phyloP scores from a whole-genome alignment of 2,888 invertebrate species.

The Actias luna region DNA sequence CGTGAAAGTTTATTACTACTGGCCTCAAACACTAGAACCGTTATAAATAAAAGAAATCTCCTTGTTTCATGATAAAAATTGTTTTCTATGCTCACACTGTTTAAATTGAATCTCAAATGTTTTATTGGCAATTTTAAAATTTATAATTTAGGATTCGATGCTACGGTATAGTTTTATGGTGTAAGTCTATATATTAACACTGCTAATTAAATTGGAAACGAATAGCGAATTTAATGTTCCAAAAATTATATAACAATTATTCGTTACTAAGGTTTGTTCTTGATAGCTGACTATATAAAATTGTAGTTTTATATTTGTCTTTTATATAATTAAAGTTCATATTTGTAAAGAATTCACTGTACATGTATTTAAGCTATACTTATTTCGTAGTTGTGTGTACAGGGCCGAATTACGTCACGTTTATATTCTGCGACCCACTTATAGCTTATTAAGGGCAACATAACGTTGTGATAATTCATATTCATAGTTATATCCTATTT shows the following conservation, averaged over 20 bases:
- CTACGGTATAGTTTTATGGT: slow-evolving; percentile 1
- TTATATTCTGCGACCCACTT: slow-evolving; percentile 53
- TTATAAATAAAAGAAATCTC: slow-evolving; percentile 71
- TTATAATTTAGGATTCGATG: not conserved
- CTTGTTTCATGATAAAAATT: slow-evolving; percentile 50
- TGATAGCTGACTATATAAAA: not conserved
- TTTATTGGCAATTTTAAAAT: slow-evolving; percentile 21
- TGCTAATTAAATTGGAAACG: not conserved
- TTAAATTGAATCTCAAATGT: slow-evolving; percentile 34
- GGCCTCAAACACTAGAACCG: slow-evolving; percentile 72
- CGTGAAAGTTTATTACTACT: slow-evolving; percentile 76
- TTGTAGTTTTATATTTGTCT: not conserved
- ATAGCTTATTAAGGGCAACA: slow-evolving; percentile 42
- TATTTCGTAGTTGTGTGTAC: slow-evolving; percentile 41
- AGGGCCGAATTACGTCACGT: slow-evolving; percentile 58
- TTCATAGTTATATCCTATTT: not conserved
- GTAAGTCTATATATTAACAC: not conserved
- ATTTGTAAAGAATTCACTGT: not conserved
- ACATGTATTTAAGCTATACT: slow-evolving; percentile 5
- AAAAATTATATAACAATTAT: not conserved
- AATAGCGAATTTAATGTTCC: not conserved
- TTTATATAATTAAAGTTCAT: not conserved
- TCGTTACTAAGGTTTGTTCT: not conserved
- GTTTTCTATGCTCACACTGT: slow-evolving; percentile 45
- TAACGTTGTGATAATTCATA: not conserved